A percentile compares a stretch with the other conserved stretches of the same genome.
These are phyloP conservation scores for Antheraea yamamai DNA, from an alignment of 2,888 invertebrate genomes.

Conservation along the genomic window DNA sequence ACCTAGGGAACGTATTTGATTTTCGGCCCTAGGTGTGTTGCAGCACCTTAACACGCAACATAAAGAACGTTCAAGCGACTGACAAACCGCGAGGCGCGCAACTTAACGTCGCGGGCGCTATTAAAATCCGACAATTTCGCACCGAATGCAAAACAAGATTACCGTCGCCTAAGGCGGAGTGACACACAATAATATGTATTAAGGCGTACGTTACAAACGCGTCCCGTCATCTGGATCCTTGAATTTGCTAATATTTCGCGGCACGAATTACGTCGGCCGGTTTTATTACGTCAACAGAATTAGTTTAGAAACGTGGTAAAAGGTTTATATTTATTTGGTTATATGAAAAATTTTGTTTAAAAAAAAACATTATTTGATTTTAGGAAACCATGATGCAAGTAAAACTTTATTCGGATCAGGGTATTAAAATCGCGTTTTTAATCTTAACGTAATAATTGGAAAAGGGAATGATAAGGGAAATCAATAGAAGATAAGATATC, in stretches of 20 bases:
- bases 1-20: not conserved
- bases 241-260: constrained; percentile 4
- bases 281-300: not conserved
- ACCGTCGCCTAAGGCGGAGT: constrained; percentile 65
- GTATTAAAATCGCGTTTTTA: too few relatives aligned
- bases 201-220: constrained; percentile 29
- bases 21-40: not conserved
- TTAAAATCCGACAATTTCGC: constrained; percentile 72
- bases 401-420: too few relatives aligned
- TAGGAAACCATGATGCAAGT: too few relatives aligned
- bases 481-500: too few relatives aligned
- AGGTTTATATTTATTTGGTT: not conserved
- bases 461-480: too few relatives aligned
- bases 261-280: not conserved
- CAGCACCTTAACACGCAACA: constrained; percentile 32
- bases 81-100: constrained; percentile 60
- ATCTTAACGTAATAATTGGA: too few relatives aligned
- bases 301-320: not conserved
- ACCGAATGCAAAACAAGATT: constrained; percentile 63
- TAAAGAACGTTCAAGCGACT: constrained; percentile 51
- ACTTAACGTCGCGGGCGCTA: constrained; percentile 68
- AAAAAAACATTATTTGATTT: too few relatives aligned
- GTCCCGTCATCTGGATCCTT: constrained; percentile 28
- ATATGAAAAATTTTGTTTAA: not conserved
- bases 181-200: constrained; percentile 21